Percentiles rank a stretch among this genome's conserved stretches.
Evolutionary conservation across 2,888 invertebrate species (phyloP).

Genomic region (Chelonus formosanus): DNA sequence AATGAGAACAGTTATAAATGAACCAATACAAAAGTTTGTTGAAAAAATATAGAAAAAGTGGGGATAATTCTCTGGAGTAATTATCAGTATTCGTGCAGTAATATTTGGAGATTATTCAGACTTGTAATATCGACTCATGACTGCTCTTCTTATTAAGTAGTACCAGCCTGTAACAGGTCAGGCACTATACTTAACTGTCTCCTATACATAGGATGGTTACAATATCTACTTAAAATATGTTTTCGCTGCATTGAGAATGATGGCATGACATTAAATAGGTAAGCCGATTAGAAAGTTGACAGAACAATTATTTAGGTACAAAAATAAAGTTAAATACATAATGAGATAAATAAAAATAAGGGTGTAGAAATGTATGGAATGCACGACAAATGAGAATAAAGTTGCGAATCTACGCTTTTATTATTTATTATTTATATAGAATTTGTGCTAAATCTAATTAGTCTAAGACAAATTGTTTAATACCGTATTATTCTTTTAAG

Average conservation of each 20-base stretch:
- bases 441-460: conserved; percentile 53
- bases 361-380: no score
- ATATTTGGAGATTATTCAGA: conserved; percentile 16
- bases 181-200: conserved; percentile 35
- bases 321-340: no score
- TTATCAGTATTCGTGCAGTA: conserved; percentile 19
- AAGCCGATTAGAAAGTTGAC: no score
- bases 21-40: conserved; percentile 30
- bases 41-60: conserved; percentile 22
- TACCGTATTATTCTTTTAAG: no score
- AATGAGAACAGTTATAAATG: conserved; percentile 37
- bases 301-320: no score
- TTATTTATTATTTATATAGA: conserved; percentile 54
- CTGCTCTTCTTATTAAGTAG: conserved; percentile 44
- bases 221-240: no score
- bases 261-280: no score
- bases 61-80: conserved; percentile 19
- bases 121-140: conserved; percentile 44
- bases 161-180: conserved; percentile 53
- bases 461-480: conserved; percentile 51
- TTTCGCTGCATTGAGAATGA: no score
- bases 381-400: no score
- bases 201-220: conserved; percentile 30
- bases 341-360: no score
- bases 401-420: conserved; percentile 53